Conservation (phyloP, 2,113 vertebrate species). For the Felis chaus region DNA sequence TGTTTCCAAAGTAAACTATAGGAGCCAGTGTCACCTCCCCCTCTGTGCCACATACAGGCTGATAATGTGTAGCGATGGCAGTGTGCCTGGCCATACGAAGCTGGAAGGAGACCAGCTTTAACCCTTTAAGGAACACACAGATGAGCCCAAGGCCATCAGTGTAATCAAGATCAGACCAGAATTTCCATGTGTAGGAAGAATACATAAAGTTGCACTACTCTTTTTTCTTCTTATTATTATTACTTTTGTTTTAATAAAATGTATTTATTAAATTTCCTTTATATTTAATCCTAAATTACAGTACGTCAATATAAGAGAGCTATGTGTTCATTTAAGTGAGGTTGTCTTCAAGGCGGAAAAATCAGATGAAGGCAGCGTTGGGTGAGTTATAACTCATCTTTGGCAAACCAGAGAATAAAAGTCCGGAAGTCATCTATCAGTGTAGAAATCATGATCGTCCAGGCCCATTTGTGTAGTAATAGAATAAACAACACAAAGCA, state of each 20-base stretch:
- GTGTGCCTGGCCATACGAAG: background rate
- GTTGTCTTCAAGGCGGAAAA: background rate
- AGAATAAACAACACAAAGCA: background rate
- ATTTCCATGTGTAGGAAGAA: background rate
- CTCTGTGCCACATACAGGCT: background rate
- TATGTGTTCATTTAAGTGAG: background rate
- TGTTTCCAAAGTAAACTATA: slow-evolving; percentile 63
- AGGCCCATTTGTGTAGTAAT: background rate
- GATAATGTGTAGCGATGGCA: background rate
- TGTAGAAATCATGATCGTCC: background rate
- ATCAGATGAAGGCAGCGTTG: background rate
- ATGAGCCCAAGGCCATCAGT: background rate
- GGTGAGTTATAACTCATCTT: background rate
- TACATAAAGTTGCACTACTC: background rate
- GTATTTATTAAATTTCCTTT: background rate
- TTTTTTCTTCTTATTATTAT: background rate
- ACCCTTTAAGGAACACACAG: background rate
- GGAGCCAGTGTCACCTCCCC: background rate
- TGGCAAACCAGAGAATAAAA: background rate
- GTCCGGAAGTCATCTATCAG: background rate
- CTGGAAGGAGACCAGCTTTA: background rate
- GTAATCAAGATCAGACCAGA: background rate
- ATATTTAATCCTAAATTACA: background rate
- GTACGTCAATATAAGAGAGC: slow-evolving; percentile 11
- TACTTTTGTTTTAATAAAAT: background rate